Conservation (phyloP, 2,113 vertebrate genomes). For the Ciconia boyciana region DNA sequence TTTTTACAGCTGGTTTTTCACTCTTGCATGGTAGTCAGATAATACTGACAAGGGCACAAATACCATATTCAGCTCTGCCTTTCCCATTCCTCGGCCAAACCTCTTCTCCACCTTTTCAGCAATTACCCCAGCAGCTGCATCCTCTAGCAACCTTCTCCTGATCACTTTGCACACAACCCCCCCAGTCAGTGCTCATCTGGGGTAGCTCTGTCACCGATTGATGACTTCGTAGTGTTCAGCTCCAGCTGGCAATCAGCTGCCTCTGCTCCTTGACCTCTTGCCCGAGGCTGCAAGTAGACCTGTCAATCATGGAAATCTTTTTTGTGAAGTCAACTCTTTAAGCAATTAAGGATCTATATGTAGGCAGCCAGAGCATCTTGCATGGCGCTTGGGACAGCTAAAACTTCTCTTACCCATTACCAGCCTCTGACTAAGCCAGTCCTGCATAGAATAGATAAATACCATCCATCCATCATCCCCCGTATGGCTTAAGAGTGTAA, state of each 20-base stretch:
- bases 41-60: background rate
- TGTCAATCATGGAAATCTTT: background rate
- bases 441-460: slow-evolving; percentile 21
- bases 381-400: background rate
- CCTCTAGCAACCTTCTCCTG: background rate
- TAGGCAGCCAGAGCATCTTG: background rate
- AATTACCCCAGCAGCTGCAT: background rate
- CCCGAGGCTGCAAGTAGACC: background rate
- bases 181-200: background rate
- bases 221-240: background rate
- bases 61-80: background rate
- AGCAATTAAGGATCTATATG: background rate
- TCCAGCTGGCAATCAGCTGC: background rate
- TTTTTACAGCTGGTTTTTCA: background rate
- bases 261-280: slow-evolving; percentile 6
- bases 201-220: background rate
- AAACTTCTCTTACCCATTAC: background rate
- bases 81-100: background rate
- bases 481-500: slow-evolving; percentile 5
- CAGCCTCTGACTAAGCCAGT: slow-evolving; percentile 29
- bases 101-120: background rate
- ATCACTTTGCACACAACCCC: background rate
- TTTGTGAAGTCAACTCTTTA: slow-evolving; percentile 1
- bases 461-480: slow-evolving; percentile 44
- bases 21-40: background rate